These are phyloP conservation scores for Dunckerocampus dactyliophorus DNA, from an alignment of 2,113 vertebrate species.

Conservation along the genomic window DNA sequence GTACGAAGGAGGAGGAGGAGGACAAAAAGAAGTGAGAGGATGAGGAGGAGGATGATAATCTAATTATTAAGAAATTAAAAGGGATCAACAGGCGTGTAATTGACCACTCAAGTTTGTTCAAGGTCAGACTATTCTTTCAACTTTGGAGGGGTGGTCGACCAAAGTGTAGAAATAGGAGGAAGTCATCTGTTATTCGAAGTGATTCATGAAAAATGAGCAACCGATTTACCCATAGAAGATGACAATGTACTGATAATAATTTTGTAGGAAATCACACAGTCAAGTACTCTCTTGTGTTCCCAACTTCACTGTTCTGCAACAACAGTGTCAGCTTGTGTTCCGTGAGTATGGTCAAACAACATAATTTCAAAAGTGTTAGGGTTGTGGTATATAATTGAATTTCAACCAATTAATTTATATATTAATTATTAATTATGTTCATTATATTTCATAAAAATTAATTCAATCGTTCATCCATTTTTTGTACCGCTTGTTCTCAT, in stretches of 20 bases:
- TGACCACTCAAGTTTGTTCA: constrained; percentile 70
- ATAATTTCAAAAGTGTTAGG: constrained; percentile 12
- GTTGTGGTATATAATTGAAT: too few species aligned
- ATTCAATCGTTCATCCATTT: too few species aligned
- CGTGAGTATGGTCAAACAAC: neutral
- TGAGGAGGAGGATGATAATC: constrained; percentile 52
- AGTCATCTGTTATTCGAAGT: neutral
- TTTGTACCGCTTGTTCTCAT: too few species aligned
- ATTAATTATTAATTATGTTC: too few species aligned
- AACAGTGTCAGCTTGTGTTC: too few species aligned
- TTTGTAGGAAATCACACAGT: neutral
- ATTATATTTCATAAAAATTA: too few species aligned
- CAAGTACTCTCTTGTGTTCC: too few species aligned
- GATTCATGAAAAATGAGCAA: neutral
- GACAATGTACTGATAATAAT: neutral
- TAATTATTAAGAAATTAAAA: constrained; percentile 73
- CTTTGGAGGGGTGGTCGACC: constrained; percentile 32
- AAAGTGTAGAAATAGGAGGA: neutral
- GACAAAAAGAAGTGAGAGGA: constrained; percentile 24
- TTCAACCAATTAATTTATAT: too few species aligned
- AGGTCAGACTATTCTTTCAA: constrained; percentile 64
- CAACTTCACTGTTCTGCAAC: too few species aligned
- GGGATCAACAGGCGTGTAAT: constrained; percentile 75
- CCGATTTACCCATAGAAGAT: neutral
- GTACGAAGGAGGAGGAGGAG: constrained; percentile 37